phyloP scores from a whole-genome alignment of 1,140 invertebrate species.

The Zaprionus camerounensis region DNA sequence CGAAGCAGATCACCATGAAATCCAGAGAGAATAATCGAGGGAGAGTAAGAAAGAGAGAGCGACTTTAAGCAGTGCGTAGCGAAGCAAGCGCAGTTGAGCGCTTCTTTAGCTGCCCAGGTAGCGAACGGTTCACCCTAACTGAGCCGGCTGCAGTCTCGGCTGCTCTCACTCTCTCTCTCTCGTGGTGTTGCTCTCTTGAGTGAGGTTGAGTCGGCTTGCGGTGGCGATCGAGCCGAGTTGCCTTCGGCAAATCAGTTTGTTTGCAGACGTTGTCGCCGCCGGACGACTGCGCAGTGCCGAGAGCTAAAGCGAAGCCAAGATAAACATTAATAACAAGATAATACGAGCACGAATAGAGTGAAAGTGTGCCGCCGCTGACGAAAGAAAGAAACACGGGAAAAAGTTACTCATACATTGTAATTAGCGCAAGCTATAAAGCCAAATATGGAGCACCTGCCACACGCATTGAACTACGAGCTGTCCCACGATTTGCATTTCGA shows the following conservation, averaged over 20 bases:
- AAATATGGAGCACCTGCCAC: constrained; percentile 69
- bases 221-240: constrained; percentile 42
- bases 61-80: constrained; percentile 57
- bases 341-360: constrained; percentile 46
- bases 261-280: constrained; percentile 59
- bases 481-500: constrained; percentile 78
- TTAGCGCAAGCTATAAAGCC: constrained; percentile 45
- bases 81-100: constrained; percentile 57
- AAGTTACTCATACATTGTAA: constrained; percentile 39
- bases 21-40: neutral
- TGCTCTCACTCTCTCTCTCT: constrained; percentile 20
- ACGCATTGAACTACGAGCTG: constrained; percentile 77
- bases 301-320: constrained; percentile 38
- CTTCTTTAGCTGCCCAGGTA: constrained; percentile 52
- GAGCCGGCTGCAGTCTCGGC: neutral
- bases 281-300: constrained; percentile 54
- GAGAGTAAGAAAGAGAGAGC: neutral
- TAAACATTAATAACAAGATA: constrained; percentile 38
- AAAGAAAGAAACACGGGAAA: constrained; percentile 30
- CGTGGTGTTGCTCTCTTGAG: constrained; percentile 54
- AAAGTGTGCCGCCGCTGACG: constrained; percentile 60
- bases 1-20: constrained; percentile 39
- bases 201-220: constrained; percentile 42
- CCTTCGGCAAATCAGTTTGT: constrained; percentile 70
- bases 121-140: neutral